phyloP scores from a whole-genome alignment of 2,797 vertebrate genomes.

The Anguilla anguilla region DNA sequence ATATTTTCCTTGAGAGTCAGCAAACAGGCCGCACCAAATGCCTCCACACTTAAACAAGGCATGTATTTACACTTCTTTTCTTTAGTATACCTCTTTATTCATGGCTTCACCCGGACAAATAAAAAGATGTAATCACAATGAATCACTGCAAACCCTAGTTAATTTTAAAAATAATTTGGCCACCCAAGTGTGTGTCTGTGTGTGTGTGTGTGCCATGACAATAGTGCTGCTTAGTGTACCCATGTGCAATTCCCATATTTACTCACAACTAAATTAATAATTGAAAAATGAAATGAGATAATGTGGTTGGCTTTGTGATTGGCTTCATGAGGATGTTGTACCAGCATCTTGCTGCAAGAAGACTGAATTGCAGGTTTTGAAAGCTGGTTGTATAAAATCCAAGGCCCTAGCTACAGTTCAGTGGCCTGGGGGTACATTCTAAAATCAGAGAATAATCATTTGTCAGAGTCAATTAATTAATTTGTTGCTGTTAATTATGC shows the following conservation, averaged over 20 bases:
- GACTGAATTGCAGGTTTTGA: not conserved
- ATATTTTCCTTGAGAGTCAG: not conserved
- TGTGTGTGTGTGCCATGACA: not conserved
- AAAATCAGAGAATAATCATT: slow-evolving; percentile 21
- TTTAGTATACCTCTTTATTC: too few species aligned
- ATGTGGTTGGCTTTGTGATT: not conserved
- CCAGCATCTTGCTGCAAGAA: not conserved
- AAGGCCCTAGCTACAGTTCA: not conserved
- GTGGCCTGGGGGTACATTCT: slow-evolving; percentile 12
- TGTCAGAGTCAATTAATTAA: slow-evolving; percentile 11
- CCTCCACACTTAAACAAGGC: not conserved
- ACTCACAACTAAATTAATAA: not conserved
- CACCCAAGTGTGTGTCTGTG: not conserved
- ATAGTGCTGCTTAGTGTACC: not conserved
- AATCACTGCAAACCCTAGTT: not conserved
- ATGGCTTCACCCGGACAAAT: too few species aligned
- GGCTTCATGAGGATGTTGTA: not conserved
- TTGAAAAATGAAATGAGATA: not conserved
- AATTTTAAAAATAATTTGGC: too few species aligned
- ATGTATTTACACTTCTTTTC: not conserved
- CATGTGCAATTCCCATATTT: not conserved
- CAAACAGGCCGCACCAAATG: not conserved
- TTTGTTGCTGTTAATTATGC: slow-evolving; percentile 19
- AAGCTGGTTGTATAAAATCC: not conserved
- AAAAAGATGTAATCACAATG: not conserved